phyloP scores from a whole-genome alignment of 2,113 vertebrate genomes.

The Mus spicilegus region DNA sequence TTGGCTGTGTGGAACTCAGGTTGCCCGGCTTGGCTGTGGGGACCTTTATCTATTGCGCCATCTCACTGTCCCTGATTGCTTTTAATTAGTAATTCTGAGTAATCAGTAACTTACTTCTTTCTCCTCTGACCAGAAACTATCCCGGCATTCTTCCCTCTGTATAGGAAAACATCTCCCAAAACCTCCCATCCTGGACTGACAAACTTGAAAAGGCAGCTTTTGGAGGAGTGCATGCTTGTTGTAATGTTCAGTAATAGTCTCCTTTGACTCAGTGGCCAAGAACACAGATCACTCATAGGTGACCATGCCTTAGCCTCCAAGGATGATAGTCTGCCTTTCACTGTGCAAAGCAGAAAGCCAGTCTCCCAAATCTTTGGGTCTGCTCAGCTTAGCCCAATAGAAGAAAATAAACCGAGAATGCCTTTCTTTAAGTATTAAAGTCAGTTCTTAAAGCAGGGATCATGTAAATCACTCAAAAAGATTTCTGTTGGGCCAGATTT shows the following conservation, averaged over 20 bases:
- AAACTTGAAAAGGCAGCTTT: neutral
- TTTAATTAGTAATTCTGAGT: neutral
- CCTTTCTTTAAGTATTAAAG: constrained; percentile 19
- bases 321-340: neutral
- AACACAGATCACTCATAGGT: neutral
- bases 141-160: neutral
- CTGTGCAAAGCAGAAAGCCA: neutral
- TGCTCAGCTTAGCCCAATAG: neutral
- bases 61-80: neutral
- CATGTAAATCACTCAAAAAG: constrained; percentile 30
- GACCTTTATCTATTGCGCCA: neutral
- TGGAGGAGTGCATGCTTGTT: neutral
- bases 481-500: constrained; percentile 47
- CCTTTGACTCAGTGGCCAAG: neutral
- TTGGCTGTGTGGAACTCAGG: neutral
- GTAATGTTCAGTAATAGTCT: neutral
- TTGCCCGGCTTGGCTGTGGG: no score
- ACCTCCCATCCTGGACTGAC: neutral
- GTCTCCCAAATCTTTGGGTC: neutral
- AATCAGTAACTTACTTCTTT: neutral
- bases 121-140: neutral
- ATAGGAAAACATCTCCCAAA: neutral
- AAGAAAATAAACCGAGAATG: neutral
- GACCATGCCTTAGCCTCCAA: neutral
- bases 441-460: constrained; percentile 26